Conservation (phyloP, 2,113 vertebrate species). For the Setophaga kirtlandii region DNA sequence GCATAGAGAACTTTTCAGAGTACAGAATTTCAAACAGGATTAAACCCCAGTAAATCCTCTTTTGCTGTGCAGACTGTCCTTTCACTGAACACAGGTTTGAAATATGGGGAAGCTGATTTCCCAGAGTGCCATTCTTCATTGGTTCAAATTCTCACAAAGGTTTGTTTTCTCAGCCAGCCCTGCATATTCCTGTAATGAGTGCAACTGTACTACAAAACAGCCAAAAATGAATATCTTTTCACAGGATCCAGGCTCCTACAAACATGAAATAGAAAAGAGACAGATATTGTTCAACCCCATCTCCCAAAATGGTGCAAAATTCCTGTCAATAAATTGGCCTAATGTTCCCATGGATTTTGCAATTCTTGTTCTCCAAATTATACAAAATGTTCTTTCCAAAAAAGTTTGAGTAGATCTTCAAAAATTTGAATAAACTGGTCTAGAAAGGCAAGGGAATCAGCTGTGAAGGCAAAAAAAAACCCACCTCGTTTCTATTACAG, state of each 20-base stretch:
- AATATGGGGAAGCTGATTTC: background rate
- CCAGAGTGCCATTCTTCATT: background rate
- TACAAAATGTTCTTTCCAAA: background rate
- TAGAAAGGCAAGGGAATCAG: background rate
- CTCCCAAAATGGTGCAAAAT: background rate
- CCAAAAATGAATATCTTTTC: background rate
- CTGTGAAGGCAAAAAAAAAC: constrained; percentile 36
- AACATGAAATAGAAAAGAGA: background rate
- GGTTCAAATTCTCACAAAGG: background rate
- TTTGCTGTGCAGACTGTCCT: background rate
- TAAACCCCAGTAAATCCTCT: background rate
- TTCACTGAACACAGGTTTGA: background rate
- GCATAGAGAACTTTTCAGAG: background rate
- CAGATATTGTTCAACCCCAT: background rate
- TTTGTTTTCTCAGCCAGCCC: background rate
- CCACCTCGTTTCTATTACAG: constrained; percentile 28
- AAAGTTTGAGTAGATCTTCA: background rate
- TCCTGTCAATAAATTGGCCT: background rate
- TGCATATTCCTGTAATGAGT: background rate
- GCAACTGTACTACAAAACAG: background rate
- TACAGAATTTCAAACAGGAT: background rate
- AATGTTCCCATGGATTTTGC: background rate
- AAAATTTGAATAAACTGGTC: constrained; percentile 10
- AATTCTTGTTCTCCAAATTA: background rate
- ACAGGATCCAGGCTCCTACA: background rate